Conservation (phyloP, 2,888 invertebrate species). For the Eristalis intricaria region DNA sequence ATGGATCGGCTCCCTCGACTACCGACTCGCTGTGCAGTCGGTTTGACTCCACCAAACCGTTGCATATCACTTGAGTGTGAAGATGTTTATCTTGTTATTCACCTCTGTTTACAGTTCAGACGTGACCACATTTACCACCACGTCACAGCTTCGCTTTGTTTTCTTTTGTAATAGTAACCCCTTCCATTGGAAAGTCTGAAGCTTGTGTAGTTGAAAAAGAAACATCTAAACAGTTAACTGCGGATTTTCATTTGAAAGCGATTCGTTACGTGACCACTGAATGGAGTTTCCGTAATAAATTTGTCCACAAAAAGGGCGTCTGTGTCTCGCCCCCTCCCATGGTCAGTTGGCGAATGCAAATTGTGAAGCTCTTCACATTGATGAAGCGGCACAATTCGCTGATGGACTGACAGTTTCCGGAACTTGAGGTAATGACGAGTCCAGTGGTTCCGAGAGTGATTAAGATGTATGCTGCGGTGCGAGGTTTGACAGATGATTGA, state of each 20-base stretch:
- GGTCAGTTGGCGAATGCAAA: neutral
- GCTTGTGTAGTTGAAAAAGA: neutral
- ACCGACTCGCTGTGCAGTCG: neutral
- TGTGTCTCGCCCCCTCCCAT: neutral
- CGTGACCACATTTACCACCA: conserved; percentile 13
- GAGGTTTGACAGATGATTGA: neutral
- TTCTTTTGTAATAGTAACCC: neutral
- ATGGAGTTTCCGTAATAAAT: conserved; percentile 54
- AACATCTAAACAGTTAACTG: neutral
- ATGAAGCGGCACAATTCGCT: neutral
- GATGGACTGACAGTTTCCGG: neutral
- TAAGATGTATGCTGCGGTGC: neutral
- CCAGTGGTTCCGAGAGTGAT: neutral
- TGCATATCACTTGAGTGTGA: conserved; percentile 6
- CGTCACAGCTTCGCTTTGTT: neutral
- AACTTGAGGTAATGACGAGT: neutral
- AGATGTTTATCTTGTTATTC: conserved; percentile 13
- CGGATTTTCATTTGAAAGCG: conserved; percentile 8
- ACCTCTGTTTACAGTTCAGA: conserved; percentile 31
- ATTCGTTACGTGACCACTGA: conserved; percentile 50
- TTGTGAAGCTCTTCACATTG: neutral
- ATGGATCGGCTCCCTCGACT: neutral
- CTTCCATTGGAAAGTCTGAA: neutral
- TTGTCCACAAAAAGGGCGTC: conserved; percentile 30
- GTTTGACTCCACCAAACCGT: neutral